Evolutionary conservation across 2,113 vertebrate genomes (phyloP).

Genomic region (Lophotis ruficrista): DNA sequence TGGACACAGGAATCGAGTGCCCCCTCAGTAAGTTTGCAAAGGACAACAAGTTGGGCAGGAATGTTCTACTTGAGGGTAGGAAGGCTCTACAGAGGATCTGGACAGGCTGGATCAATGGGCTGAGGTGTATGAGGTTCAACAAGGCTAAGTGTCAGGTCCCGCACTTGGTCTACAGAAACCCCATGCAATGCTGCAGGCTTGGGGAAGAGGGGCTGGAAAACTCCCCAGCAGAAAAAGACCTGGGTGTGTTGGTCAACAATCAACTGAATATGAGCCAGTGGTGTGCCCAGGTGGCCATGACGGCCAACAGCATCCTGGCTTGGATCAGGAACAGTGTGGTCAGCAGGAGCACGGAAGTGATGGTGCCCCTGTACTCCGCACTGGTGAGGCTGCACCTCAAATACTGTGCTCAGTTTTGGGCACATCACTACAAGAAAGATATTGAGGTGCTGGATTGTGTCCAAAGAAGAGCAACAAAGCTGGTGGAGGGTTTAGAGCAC

Average conservation of each 20-base stretch:
- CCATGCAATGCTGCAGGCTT: not conserved
- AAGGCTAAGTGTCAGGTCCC: not conserved
- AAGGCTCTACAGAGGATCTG: not conserved
- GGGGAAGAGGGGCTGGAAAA: not conserved
- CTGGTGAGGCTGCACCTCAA: not conserved
- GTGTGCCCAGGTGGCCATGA: too few relatives aligned
- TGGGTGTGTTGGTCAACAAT: not conserved
- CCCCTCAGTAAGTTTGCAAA: not conserved
- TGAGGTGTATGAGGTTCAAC: accelerated
- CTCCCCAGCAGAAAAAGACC: not conserved
- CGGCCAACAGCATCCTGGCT: too few relatives aligned
- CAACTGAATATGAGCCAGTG: too few relatives aligned
- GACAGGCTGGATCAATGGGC: not conserved
- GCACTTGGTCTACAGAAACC: too few relatives aligned
- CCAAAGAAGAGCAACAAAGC: too few relatives aligned
- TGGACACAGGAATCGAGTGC: not conserved
- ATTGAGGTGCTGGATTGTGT: too few relatives aligned
- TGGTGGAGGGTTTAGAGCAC: too few relatives aligned
- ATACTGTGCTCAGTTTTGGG: too few relatives aligned
- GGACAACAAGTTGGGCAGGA: not conserved
- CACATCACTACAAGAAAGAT: too few relatives aligned
- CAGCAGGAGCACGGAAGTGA: not conserved
- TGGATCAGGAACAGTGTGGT: too few relatives aligned
- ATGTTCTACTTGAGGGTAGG: too few relatives aligned
- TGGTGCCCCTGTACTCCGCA: not conserved